Evolutionary conservation across 2,797 vertebrate genomes (phyloP), one percentile per base, ranked within the genome.

Genomic region (Sciurus carolinensis): DNA sequence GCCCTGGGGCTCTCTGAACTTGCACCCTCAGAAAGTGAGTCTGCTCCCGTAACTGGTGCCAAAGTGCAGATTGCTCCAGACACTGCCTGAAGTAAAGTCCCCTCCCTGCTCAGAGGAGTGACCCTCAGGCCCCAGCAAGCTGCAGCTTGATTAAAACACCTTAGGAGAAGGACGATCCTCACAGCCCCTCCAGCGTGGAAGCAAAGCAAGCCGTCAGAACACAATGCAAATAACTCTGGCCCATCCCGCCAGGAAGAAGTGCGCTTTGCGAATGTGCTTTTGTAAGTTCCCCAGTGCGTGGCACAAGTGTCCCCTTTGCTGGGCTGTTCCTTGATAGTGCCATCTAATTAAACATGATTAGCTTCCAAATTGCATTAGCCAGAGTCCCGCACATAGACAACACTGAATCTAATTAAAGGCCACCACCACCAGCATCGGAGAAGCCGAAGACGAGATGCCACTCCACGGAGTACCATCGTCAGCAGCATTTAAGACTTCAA

Each of bases 351-450:
- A 94, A 71, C 52, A 72, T 81, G 87, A 87, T 88, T 91, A 88
- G 64, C 95, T 95, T 97, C 91, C 95, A 67, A 54, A 94, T 83
- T 71, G 67, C 77, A 30, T 92, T 95, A 79, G 90, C 75, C 18
- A 75, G 88, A 93, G 76, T 4, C 36, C 2, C 83, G 42, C 67
- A 54, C 72, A 10, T 50, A 85, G 84, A 91, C 95, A 96, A 67
- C 77, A 77, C 36, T 28, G 42, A 87, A 83, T 91, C 82, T 96
- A 93, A 88, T 90, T 83, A 90, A 87, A 72, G 86, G 59, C 54
- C 88, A 52, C 54, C 88, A 52, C 28, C 14, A 39, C 15, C 66
- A 30, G 91, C n/a, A 11, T 39, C 22, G 11, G 90, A 57, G 57
- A 91, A 92, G 50, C 66, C 11, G 42, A 11, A 17, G 94, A 77